These are phyloP conservation scores for Paraplagusia blochii DNA, from an alignment of 2,113 vertebrate species.

Conservation along the genomic window DNA sequence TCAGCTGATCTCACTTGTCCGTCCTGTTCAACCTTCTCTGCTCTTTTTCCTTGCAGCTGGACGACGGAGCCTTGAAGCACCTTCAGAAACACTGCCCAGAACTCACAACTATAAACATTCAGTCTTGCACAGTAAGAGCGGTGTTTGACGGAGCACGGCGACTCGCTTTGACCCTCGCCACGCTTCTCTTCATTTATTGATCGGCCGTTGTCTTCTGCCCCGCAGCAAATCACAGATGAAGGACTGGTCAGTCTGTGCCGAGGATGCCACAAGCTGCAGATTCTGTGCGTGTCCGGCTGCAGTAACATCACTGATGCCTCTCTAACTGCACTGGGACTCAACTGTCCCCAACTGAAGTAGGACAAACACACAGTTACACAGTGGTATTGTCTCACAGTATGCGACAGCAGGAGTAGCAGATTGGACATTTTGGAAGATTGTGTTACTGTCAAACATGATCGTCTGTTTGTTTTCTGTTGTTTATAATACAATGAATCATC, in stretches of 20 bases:
- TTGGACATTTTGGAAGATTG: not conserved
- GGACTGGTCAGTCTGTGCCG: constrained; percentile 87
- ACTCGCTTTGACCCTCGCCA: too few relatives aligned
- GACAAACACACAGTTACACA: constrained; percentile 41
- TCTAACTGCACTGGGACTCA: constrained; percentile 87
- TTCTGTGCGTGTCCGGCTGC: constrained; percentile 89
- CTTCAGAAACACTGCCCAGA: constrained; percentile 89
- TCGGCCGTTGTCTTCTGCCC: constrained; percentile 11
- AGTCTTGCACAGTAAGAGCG: constrained; percentile 86
- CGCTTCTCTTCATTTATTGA: constrained; percentile 2
- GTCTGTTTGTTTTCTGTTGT: not conserved
- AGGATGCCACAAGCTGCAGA: constrained; percentile 87
- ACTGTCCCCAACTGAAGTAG: constrained; percentile 91
- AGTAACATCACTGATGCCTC: constrained; percentile 89
- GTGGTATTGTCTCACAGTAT: not conserved
- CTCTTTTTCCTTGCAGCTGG: constrained; percentile 74
- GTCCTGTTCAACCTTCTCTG: not conserved
- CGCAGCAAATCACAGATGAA: constrained; percentile 87
- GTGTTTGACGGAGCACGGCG: not conserved
- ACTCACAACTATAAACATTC: constrained; percentile 88
- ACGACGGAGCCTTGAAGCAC: constrained; percentile 89
- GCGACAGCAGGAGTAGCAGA: not conserved
- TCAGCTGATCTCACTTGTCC: too few relatives aligned
- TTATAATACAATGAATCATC: not conserved
- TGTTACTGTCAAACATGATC: not conserved